A percentile compares a stretch with the other conserved stretches of the same genome.
Conservation (phyloP, 2,113 vertebrate genomes). For the Poecilia latipinna region DNA sequence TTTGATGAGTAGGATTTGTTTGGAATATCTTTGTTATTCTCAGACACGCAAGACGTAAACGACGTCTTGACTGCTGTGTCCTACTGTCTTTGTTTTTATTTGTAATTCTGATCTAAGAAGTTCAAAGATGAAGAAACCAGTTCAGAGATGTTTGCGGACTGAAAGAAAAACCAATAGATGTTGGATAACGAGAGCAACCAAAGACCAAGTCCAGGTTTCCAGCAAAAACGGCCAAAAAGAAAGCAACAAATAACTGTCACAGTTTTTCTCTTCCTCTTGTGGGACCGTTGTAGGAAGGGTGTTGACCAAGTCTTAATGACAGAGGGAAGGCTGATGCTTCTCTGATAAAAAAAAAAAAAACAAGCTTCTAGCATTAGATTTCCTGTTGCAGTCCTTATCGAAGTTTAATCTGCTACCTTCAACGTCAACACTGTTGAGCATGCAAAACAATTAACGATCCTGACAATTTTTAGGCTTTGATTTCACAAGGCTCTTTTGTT, state of each 20-base stretch:
- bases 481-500: too few species aligned
- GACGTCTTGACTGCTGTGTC: background rate
- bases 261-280: background rate
- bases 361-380: background rate
- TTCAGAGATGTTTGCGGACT: too few species aligned
- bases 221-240: background rate
- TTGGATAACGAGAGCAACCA: too few species aligned
- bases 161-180: too few species aligned
- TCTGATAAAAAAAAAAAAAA: slow-evolving; percentile 26
- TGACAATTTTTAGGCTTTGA: too few species aligned
- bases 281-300: slow-evolving; percentile 40
- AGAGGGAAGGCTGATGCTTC: slow-evolving; percentile 29
- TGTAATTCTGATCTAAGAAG: background rate
- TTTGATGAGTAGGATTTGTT: background rate
- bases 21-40: background rate
- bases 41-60: background rate
- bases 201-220: background rate
- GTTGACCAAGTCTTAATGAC: slow-evolving; percentile 1
- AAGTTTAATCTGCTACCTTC: slow-evolving; percentile 18
- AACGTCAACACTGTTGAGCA: background rate
- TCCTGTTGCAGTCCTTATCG: slow-evolving; percentile 15
- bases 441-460: too few species aligned
- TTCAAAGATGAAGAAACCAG: background rate
- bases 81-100: background rate
- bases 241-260: background rate